Percentiles rank a stretch among this genome's conserved stretches.
These are phyloP conservation scores for Microtus ochrogaster DNA, from an alignment of 2,113 vertebrate genomes.

Conservation along the genomic window DNA sequence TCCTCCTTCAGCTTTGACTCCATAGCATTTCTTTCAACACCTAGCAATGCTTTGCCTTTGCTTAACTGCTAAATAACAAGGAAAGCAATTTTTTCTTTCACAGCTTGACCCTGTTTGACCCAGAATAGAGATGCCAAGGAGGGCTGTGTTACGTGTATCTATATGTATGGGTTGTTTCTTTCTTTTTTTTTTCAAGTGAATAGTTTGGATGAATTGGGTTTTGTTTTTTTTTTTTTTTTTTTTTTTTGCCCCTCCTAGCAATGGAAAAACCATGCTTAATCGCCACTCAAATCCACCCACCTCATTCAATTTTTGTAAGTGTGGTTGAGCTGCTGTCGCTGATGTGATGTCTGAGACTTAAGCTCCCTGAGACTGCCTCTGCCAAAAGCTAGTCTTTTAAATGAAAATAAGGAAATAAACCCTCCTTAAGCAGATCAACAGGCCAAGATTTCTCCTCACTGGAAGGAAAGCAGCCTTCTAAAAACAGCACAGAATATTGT, in stretches of 20 bases:
- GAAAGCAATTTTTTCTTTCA: conserved; percentile 47
- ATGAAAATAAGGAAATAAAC: conserved; percentile 73
- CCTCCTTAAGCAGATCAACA: conserved; percentile 19
- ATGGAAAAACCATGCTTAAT: conserved; percentile 34
- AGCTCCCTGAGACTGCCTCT: conserved; percentile 32
- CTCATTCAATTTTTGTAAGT: conserved; percentile 48
- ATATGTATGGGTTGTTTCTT: neutral
- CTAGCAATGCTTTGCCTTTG: conserved; percentile 64
- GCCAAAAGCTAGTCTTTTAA: conserved; percentile 58
- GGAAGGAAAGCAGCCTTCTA: conserved; percentile 14
- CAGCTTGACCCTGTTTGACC: conserved; percentile 37
- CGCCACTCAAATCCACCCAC: neutral
- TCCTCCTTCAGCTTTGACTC: conserved; percentile 69
- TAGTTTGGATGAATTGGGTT: neutral
- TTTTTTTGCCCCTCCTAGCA: conserved; percentile 36
- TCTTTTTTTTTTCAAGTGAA: neutral
- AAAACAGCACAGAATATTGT: neutral
- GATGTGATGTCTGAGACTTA: conserved; percentile 15
- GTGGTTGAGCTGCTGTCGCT: conserved; percentile 39
- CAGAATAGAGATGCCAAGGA: neutral
- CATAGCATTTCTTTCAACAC: conserved; percentile 68
- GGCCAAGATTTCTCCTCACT: conserved; percentile 28
- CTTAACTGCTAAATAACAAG: conserved; percentile 56
- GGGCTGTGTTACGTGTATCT: neutral
- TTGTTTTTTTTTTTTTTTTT: neutral